Evolutionary conservation across 2,113 vertebrate genomes (phyloP).

Genomic region (Melanerpes formicivorus): DNA sequence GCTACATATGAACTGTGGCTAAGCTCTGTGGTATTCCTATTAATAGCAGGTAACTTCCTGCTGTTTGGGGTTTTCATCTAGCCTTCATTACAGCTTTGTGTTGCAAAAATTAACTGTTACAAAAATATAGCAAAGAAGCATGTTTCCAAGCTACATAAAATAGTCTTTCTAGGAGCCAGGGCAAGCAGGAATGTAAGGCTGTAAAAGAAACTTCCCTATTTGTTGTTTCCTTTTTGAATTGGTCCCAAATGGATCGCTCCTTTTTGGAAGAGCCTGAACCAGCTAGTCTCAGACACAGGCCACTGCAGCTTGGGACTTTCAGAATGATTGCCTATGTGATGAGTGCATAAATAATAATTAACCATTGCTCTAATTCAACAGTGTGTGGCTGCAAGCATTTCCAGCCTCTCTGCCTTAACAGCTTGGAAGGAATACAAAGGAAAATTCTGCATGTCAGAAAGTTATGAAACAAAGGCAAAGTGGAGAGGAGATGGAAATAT

Average conservation of each 20-base stretch:
- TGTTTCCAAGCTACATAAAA: neutral
- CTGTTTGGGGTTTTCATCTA: neutral
- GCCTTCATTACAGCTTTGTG: neutral
- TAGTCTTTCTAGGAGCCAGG: neutral
- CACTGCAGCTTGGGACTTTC: neutral
- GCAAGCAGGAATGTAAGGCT: neutral
- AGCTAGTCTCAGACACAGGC: neutral
- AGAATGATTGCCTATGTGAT: neutral
- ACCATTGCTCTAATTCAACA: neutral
- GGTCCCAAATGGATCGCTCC: neutral
- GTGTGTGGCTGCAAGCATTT: neutral
- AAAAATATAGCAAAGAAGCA: neutral
- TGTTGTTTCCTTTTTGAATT: neutral
- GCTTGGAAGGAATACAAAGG: conserved; percentile 1
- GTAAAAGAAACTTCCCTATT: neutral
- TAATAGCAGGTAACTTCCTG: neutral
- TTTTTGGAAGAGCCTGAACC: neutral
- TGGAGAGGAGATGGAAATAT: conserved; percentile 45
- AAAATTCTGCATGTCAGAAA: conserved; percentile 45
- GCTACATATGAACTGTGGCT: neutral
- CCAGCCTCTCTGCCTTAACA: neutral
- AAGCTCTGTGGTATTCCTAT: neutral
- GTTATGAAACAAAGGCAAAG: conserved; percentile 64
- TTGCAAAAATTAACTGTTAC: neutral
- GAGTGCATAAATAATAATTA: neutral